These are phyloP conservation scores for Melanotaenia pygmaea DNA, from an alignment of 2,797 vertebrate species.

Conservation along the genomic window DNA sequence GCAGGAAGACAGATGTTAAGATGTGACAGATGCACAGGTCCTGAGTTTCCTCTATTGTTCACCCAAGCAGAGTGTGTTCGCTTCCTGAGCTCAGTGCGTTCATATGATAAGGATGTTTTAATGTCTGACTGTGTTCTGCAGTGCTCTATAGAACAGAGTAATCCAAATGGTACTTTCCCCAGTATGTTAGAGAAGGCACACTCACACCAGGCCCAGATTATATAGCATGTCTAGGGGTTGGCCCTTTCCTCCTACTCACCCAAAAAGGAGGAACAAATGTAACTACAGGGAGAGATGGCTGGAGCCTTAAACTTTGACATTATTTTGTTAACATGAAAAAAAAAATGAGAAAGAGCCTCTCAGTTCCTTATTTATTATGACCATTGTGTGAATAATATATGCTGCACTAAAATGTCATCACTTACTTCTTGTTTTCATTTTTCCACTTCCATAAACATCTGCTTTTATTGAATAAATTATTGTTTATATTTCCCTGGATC, in stretches of 20 bases:
- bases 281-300: slow-evolving; percentile 40
- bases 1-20: slow-evolving; percentile 48
- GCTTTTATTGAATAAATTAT: background rate
- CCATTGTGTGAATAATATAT: background rate
- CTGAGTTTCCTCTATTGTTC: slow-evolving; percentile 68
- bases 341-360: slow-evolving; percentile 17
- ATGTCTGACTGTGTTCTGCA: slow-evolving; percentile 37
- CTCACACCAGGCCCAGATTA: slow-evolving; percentile 15
- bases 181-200: slow-evolving; percentile 36
- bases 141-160: slow-evolving; percentile 24
- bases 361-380: slow-evolving; percentile 22
- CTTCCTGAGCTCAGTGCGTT: slow-evolving; percentile 74
- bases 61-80: slow-evolving; percentile 48
- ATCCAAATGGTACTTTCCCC: slow-evolving; percentile 78
- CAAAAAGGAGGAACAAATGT: slow-evolving; percentile 54
- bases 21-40: slow-evolving; percentile 41
- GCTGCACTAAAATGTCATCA: background rate
- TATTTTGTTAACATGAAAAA: background rate
- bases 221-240: slow-evolving; percentile 49
- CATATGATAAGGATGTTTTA: slow-evolving; percentile 48
- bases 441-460: background rate
- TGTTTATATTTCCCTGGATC: background rate
- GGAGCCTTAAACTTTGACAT: slow-evolving; percentile 15
- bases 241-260: slow-evolving; percentile 58
- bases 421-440: background rate